These are phyloP conservation scores for Drosophila rubida DNA, from an alignment of 2,888 invertebrate species.

Conservation along the genomic window DNA sequence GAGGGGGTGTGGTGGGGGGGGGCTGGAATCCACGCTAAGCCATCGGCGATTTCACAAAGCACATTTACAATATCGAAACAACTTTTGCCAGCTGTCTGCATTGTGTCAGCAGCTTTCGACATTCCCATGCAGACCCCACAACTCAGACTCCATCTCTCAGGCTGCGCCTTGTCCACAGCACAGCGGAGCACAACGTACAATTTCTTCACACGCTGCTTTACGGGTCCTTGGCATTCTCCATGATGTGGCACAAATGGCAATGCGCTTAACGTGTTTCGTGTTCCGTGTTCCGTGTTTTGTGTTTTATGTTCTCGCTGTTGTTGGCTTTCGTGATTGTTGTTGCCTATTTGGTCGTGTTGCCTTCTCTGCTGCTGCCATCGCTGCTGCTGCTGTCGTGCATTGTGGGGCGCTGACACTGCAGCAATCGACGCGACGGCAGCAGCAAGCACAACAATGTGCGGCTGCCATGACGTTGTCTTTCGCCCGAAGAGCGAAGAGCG, in stretches of 20 bases:
- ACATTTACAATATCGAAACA: constrained; percentile 67
- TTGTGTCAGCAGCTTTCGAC: constrained; percentile 65
- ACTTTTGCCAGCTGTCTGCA: constrained; percentile 72
- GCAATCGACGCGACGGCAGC: constrained; percentile 63
- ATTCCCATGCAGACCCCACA: constrained; percentile 51
- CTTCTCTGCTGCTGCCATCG: constrained; percentile 13
- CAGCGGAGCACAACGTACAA: no score
- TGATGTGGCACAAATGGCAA: constrained; percentile 79
- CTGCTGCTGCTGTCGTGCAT: constrained; percentile 54
- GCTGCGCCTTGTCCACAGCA: no score
- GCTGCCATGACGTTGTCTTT: constrained; percentile 47
- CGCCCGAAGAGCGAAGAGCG: not conserved
- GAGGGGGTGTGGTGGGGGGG: no score
- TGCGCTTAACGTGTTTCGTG: constrained; percentile 78
- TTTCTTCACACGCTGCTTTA: constrained; percentile 48
- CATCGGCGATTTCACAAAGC: constrained; percentile 58
- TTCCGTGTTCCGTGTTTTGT: constrained; percentile 64
- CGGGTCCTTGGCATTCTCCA: constrained; percentile 61
- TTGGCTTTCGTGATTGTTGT: constrained; percentile 40
- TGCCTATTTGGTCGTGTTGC: constrained; percentile 30
- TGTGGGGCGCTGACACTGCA: constrained; percentile 67
- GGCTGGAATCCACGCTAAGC: constrained; percentile 70
- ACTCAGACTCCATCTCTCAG: no score
- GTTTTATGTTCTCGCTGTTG: constrained; percentile 65
- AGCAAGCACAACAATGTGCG: constrained; percentile 19